Evolutionary conservation across 1,140 invertebrate genomes (phyloP), one percentile per base, ranked within the genome.

Genomic region (Drosophila gunungcola): DNA sequence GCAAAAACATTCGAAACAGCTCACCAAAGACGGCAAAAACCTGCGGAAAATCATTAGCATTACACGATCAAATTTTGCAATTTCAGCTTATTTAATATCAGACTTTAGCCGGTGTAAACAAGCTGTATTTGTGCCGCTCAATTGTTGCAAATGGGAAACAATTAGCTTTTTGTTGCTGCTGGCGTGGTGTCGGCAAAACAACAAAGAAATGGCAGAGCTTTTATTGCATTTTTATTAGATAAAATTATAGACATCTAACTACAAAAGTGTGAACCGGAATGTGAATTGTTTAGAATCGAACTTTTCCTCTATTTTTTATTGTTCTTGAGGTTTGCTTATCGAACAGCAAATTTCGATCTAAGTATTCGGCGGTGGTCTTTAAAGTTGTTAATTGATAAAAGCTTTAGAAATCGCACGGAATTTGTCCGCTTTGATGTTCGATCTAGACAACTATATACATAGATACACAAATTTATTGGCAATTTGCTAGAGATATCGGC

Each of bases 171-270:
- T 34, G 36, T 27, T 36, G 49, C 46, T 43, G 61, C 60, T 45
- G 25, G 36, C 51, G 36, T 61, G 65, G 36, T 61, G 65, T 48
- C 80, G 80, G 80, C 64, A 38, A 52, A 78, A 83, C 60, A 72
- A 78, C 75, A 83, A 83, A 75, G 79, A 21, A 38, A 38, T 38
- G 53, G 52, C 68, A 46, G 60, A 36, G 65, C 13, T 83, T 83
- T 79, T 79, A 79, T 83, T 69, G 75, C 64, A 78, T 51, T 82
- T 75, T 78, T 78, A 82, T 82, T 78, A 70, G 69, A 78, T 62
- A 63, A 83, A 78, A 83, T 75, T 77, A 76, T 76, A 67, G 80
- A 52, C 75, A 75, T 68, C 67, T 41, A 49, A 51, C 41, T 34
- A 12, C 52, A 41, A 41, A 29, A 48, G 29, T 53, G 48, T 42